Evolutionary conservation across 2,888 invertebrate species (phyloP), one percentile per base, ranked within the genome.

Genomic region (Nymphalis polychloros): DNA sequence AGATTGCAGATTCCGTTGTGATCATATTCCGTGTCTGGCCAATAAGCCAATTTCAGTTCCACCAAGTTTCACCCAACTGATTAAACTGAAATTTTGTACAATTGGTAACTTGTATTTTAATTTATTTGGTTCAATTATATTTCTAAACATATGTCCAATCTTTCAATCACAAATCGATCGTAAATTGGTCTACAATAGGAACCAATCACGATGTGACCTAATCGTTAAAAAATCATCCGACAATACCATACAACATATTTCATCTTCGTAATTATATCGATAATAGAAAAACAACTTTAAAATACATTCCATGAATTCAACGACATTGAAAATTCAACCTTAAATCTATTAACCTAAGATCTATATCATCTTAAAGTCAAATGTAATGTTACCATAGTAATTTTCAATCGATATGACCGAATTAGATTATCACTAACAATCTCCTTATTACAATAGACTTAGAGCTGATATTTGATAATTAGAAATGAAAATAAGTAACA

Each of bases 191-290:
- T 31, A 53, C 64, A 69, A 71, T 71, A 52, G 31, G 55, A 7
- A 41, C 64, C 67, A 72, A 71, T 71, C 64, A 67, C 57, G 41
- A 68, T 62, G 72, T 71, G 69, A 73, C 69, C 71, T 65, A 67
- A 67, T 71, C 65, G 69, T 69, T 64, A 73, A 66, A 71, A 73
- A 73, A 64, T 66, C 67, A 67, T 66, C 69, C 69, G 63, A 57
- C 67, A 67, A 64, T 69, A 69, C 69, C 69, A 53, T 66, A 59
- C 61, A 55, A 72, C 72, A 73, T 69, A 73, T 72, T 64, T 67
- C 73, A 72, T 67, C 69, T 65, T 59, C 64, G 68, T 75, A 75
- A 73, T 73, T 72, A 73, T 68, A 73, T 70, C 71, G 67, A 75
- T 67, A 68, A 65, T 55, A 69, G 65, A 68, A 69, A 35, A 59